Evolutionary conservation across 2,888 invertebrate species (phyloP).

Genomic region (Crossocerus cetratus): DNA sequence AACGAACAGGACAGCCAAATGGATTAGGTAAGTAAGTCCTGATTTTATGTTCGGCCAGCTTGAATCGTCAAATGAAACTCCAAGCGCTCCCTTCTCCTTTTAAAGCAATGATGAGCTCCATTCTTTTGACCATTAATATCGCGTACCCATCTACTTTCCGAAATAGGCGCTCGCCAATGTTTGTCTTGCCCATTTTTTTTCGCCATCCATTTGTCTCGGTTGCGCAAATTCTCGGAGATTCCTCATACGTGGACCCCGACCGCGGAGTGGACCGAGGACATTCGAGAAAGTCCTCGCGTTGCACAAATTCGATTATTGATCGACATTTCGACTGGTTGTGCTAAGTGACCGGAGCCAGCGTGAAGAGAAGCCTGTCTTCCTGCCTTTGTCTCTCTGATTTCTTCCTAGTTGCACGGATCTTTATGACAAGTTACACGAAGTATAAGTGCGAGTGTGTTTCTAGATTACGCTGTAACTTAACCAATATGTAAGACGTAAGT

Average conservation of each 20-base stretch:
- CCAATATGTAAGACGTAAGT: no score
- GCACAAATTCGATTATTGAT: neutral
- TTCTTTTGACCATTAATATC: no score
- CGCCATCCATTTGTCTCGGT: neutral
- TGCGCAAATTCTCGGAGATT: no score
- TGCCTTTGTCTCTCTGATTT: conserved; percentile 51
- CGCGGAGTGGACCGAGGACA: no score
- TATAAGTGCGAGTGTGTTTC: no score
- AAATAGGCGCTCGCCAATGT: neutral
- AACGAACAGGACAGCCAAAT: conserved; percentile 41
- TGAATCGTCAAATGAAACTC: conserved; percentile 13
- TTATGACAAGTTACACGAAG: conserved; percentile 13
- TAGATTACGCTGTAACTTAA: no score
- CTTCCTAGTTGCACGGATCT: conserved; percentile 30
- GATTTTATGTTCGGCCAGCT: conserved; percentile 37
- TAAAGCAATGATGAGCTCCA: no score
- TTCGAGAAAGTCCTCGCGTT: neutral
- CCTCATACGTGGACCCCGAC: no score
- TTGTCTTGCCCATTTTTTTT: conserved; percentile 4
- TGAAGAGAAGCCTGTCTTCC: conserved; percentile 53
- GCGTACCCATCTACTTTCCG: neutral
- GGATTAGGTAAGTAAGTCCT: conserved; percentile 54
- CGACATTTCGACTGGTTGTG: neutral
- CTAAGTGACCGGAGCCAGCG: conserved; percentile 16
- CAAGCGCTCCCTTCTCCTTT: neutral